phyloP scores from a whole-genome alignment of 2,797 vertebrate species.

The Siniperca scherzeri region DNA sequence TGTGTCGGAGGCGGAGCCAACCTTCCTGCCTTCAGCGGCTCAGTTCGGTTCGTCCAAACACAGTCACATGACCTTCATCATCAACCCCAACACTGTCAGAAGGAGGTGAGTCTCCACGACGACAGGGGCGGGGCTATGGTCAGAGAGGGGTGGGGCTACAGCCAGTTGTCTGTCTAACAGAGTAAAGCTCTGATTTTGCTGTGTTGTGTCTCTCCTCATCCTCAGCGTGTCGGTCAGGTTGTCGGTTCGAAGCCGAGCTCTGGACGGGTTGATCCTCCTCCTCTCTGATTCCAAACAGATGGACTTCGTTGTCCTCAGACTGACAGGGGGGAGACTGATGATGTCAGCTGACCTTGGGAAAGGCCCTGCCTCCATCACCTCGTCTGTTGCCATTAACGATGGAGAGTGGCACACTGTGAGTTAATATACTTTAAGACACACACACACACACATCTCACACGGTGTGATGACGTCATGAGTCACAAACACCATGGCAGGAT shows the following conservation, averaged over 20 bases:
- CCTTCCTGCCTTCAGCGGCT: conserved; percentile 79
- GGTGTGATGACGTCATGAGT: too few relatives aligned
- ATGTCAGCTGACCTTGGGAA: conserved; percentile 94
- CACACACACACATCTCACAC: neutral
- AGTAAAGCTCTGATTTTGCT: neutral
- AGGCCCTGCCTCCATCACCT: conserved; percentile 85
- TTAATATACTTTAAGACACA: conserved; percentile 2
- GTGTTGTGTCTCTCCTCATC: neutral
- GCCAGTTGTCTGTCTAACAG: neutral
- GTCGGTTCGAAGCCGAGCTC: conserved; percentile 87
- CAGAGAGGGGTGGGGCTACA: neutral
- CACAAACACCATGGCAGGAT: too few relatives aligned
- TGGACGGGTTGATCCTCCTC: conserved; percentile 90
- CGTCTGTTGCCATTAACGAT: conserved; percentile 85
- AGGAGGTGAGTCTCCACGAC: conserved; percentile 85
- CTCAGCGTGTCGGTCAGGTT: conserved; percentile 89
- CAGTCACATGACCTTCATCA: conserved; percentile 91
- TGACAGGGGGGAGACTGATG: conserved; percentile 85
- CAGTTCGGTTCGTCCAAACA: conserved; percentile 91
- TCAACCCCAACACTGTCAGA: conserved; percentile 87
- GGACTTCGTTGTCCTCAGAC: conserved; percentile 90
- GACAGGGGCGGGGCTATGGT: rapidly evolving
- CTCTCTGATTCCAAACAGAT: conserved; percentile 90
- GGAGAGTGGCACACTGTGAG: conserved; percentile 94
- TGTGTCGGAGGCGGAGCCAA: conserved; percentile 68